A percentile compares a stretch with the other conserved stretches of the same genome.
phyloP scores from a whole-genome alignment of 2,797 vertebrate genomes.

The Hypotaenidia philippensis region DNA sequence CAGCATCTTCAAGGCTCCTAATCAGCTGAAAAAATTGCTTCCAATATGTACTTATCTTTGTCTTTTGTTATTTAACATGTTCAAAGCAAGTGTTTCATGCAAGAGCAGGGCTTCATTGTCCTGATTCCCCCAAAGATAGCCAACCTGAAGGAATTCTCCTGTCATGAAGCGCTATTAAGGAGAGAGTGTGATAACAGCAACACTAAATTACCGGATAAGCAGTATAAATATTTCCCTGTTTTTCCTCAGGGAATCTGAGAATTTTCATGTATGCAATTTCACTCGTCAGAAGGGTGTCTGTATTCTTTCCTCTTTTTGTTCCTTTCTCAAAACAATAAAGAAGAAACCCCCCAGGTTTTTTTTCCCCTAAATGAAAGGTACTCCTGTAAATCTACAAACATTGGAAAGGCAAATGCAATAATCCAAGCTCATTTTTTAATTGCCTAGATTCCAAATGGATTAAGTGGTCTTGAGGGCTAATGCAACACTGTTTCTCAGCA shows the following conservation, averaged over 20 bases:
- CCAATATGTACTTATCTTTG: not conserved
- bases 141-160: not conserved
- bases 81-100: not conserved
- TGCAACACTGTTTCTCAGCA: not conserved
- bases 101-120: not conserved
- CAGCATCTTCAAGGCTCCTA: not conserved
- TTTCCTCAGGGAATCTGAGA: not conserved
- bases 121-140: not conserved
- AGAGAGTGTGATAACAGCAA: not conserved
- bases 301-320: not conserved
- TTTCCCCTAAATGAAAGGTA: not conserved
- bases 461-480: not conserved
- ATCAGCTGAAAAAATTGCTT: not conserved
- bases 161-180: not conserved
- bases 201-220: not conserved
- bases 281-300: not conserved
- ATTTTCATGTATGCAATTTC: not conserved
- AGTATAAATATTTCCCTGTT: not conserved
- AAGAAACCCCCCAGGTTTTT: not conserved
- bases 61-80: not conserved
- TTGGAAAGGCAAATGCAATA: not conserved
- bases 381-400: not conserved
- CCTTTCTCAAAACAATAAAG: not conserved
- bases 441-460: not conserved
- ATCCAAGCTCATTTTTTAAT: not conserved